Evolutionary conservation across 2,797 vertebrate species (phyloP).

Genomic region (Galago senegalensis): DNA sequence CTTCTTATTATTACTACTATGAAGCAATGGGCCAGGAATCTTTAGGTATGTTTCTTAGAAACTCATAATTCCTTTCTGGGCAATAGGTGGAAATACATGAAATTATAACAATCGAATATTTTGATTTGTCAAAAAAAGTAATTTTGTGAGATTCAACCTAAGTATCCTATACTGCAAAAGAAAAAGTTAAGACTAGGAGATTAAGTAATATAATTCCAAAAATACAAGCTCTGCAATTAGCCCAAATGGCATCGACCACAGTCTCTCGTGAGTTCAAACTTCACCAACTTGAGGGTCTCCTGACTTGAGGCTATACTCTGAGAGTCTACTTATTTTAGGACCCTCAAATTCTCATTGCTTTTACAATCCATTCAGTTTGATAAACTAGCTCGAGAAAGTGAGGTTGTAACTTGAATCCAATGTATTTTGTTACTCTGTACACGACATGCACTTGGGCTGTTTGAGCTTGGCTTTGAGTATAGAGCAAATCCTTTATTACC

Average conservation of each 20-base stretch:
- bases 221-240: not conserved
- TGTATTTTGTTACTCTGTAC: not conserved
- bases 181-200: not conserved
- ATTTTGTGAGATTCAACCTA: not conserved
- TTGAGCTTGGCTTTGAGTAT: not conserved
- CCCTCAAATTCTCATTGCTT: not conserved
- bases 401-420: not conserved
- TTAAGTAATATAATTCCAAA: not conserved
- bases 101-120: constrained; percentile 7
- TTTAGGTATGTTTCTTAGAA: not conserved
- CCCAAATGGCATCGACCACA: not conserved
- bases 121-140: not conserved
- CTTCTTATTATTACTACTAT: not conserved
- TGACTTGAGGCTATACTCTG: not conserved
- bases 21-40: not conserved
- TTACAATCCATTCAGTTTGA: not conserved
- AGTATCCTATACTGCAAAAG: not conserved
- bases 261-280: not conserved
- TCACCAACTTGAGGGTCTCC: not conserved
- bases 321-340: not conserved
- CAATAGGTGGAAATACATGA: not conserved
- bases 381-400: not conserved
- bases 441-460: not conserved
- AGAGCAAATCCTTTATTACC: not conserved
- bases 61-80: not conserved